Percentiles rank a stretch among this genome's conserved stretches.
Conservation (phyloP, 2,888 invertebrate species). For the Microplitis deprimator region DNA sequence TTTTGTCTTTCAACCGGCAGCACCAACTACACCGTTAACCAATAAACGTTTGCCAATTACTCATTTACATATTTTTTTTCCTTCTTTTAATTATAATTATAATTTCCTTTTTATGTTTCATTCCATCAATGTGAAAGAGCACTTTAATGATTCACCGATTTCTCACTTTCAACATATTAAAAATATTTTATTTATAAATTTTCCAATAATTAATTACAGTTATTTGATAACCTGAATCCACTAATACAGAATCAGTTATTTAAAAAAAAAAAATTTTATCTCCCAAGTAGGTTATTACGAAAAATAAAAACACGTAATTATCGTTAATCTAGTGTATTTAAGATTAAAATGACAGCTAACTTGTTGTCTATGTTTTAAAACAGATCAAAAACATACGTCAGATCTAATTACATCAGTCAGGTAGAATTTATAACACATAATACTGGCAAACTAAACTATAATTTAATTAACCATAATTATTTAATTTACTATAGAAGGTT, state of each 20-base stretch:
- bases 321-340: not conserved
- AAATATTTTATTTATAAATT: not conserved
- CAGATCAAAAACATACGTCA: not conserved
- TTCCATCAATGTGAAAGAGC: no score
- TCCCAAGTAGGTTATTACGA: not conserved
- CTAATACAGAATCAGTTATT: not conserved
- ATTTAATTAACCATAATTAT: no score
- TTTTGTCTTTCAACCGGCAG: conserved; percentile 23
- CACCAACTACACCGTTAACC: not conserved
- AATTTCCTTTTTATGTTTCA: not conserved
- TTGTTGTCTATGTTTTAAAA: not conserved
- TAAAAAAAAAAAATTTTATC: not conserved
- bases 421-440: not conserved
- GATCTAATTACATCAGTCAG: not conserved
- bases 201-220: not conserved
- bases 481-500: no score
- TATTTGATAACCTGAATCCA: not conserved
- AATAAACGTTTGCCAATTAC: not conserved
- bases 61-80: conserved; percentile 20
- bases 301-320: not conserved
- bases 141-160: no score
- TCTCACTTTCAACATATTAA: not conserved
- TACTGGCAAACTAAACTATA: no score
- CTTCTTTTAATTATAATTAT: not conserved
- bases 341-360: not conserved